Percentiles rank a stretch among this genome's conserved stretches.
Evolutionary conservation across 23 tunicate species (phyloP).

Genomic region (Styela plicata): DNA sequence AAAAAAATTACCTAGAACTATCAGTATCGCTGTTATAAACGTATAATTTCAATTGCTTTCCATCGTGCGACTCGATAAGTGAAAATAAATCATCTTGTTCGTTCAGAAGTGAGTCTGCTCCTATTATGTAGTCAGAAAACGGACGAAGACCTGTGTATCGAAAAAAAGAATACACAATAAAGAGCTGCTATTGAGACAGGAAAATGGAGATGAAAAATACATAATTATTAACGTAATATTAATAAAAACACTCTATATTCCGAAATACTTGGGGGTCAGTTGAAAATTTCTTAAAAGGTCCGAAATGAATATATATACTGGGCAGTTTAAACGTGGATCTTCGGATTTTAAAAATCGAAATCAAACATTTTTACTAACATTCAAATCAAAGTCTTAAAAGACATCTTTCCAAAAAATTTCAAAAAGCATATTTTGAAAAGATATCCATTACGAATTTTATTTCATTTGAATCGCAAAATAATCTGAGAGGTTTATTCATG

Average conservation of each 20-base stretch:
- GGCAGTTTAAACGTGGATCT: no score
- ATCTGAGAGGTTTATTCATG: no score
- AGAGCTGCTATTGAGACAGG: not conserved
- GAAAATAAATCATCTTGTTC: slow-evolving; percentile 98
- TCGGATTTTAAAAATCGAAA: no score
- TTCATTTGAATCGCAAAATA: no score
- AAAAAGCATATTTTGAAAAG: no score
- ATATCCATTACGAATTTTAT: no score
- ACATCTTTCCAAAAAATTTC: no score
- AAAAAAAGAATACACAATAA: not conserved
- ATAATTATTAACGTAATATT: not conserved
- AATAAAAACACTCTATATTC: not conserved
- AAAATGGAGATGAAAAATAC: not conserved
- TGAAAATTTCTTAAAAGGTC: no score
- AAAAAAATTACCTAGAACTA: slow-evolving; percentile 45
- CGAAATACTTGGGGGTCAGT: not conserved
- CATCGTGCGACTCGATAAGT: slow-evolving; percentile 95
- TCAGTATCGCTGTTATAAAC: slow-evolving; percentile 97
- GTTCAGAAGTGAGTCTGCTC: slow-evolving; percentile 90
- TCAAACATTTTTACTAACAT: no score
- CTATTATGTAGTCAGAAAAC: slow-evolving; percentile 89
- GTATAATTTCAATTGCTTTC: slow-evolving; percentile 92
- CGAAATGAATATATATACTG: no score
- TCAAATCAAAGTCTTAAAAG: no score
- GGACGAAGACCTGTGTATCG: slow-evolving; percentile 44